Evolutionary conservation across 2,888 invertebrate species (phyloP).

Genomic region (Gisinianus flammeolus): DNA sequence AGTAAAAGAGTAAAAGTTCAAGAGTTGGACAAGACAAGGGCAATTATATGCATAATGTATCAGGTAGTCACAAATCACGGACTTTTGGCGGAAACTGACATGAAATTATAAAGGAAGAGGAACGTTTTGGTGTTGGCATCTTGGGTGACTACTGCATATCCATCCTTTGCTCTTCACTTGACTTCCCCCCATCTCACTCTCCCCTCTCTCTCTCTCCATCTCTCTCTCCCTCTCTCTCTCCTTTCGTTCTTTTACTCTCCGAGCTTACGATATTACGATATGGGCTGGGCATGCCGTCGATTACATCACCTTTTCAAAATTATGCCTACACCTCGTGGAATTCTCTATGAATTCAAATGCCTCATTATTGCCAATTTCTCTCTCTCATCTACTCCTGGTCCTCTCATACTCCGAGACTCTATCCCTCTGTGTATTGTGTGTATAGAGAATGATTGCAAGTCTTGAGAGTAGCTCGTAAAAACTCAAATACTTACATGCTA

Average conservation of each 20-base stretch:
- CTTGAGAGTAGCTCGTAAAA: not conserved
- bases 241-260: not conserved
- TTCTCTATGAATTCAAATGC: conserved; percentile 33
- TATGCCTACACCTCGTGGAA: conserved; percentile 25
- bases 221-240: not conserved
- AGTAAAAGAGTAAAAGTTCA: conserved; percentile 33
- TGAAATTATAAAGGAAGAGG: conserved; percentile 46
- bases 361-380: conserved; percentile 25
- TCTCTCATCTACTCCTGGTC: not conserved
- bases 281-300: conserved; percentile 27
- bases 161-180: too few relatives aligned
- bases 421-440: not conserved
- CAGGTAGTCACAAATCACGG: conserved; percentile 44
- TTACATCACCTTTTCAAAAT: conserved; percentile 29
- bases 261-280: not conserved
- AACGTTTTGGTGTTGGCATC: conserved; percentile 44
- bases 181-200: too few relatives aligned
- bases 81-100: conserved; percentile 44
- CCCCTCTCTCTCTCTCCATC: too few relatives aligned
- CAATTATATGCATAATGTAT: conserved; percentile 41
- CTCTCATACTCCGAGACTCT: not conserved
- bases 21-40: conserved; percentile 33
- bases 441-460: not conserved
- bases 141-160: conserved; percentile 47
- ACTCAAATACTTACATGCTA: not conserved